Base-by-base conservation (phyloP, 2,888 invertebrate genomes). In the Dicycla oo region DNA sequence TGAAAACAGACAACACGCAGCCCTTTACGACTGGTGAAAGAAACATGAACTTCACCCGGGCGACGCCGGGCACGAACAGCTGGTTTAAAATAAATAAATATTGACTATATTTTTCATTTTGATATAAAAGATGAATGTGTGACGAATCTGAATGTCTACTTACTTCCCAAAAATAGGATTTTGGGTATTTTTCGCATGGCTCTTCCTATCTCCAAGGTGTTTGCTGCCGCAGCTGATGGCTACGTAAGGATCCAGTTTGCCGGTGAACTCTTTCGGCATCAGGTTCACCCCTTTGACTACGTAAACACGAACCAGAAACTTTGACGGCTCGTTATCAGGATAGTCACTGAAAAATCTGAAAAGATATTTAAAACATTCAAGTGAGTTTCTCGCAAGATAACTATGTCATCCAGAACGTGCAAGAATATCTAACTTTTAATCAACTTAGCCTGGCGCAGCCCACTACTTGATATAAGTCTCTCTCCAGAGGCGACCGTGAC, bases 91-190 rank as follows among this genome's bases (percentile, higher is more conserved):
- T n/a, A 30, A 30, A 4, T 40, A 1, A 58, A 23, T 18, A 60
- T 11, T 47, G 23, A 34, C 8, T 0, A 2, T 18, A 15, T 26
- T 30, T 18, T 47, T 34, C n/a, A n/a, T n/a, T n/a, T n/a, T n/a
- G n/a, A n/a, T n/a, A 47, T 11, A 20, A 45, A 11, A 8, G 0
- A n/a, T 15, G 0, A 66, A 51, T 45, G 13, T 7, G 43, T 7
- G 5, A 30, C 15, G 15, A 45, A 47, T n/a, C 0, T n/a, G 15
- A 30, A 30, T 34, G 1, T 18, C 30, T 51, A 86, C 90, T 89
- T 93, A 97, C 97, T 96, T 97, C 67, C 99, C 99, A 93, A 99
- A 99, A 34, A 98, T 95, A 0, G 99, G 99, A 94, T 98, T 98
- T 26, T 97, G 92, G 83, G 98, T 97, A 90, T 98, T 98, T 3